Evolutionary conservation across 1,140 invertebrate genomes (phyloP), one percentile per base, ranked within the genome.

Genomic region (Diachasma alloeum): DNA sequence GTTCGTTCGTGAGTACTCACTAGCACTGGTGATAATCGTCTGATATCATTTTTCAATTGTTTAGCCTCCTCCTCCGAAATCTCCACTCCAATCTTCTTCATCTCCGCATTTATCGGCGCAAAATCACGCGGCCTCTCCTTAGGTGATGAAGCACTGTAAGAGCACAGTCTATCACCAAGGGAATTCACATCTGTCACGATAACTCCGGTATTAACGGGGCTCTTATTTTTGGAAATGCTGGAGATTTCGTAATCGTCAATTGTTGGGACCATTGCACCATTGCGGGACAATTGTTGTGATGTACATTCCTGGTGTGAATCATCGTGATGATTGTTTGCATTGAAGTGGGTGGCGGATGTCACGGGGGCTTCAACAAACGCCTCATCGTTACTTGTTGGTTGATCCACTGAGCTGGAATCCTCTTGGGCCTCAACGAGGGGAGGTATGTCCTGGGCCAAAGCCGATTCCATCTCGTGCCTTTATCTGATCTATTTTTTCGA

Each of bases 1-100:
- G 89, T 90, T 0, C 88, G 81, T 56, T 90, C 89, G 0, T 84
- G 82, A 4, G 85, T 82, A 24, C 88, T 87, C 11, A 90, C 88
- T 70, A 87, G 75, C 19, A 89, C 85, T 46, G 89, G 88, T 0
- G 88, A 89, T 44, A 90, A 79, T 26, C 88, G 84, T 22, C 84
- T 85, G 17, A 87, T 83, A 22, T 89, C 88, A 70, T 87, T 87
- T 17, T 83, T 83, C 66, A 87, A 80, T 56, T 88, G 88, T 31
- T 83, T 87, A 6, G 85, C 83, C 9, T 87, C 77, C 42, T 89
- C 87, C 56, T 88, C 87, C 1, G 89, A 85, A 5, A 88, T 83
- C 71, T 90, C 89, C 4, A 85, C 80, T 5, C 87, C 88, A 63
- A 90, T 85, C 19, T 79, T 84, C 46, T 86, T 88, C n/a, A 86